phyloP scores from a whole-genome alignment of 1,140 invertebrate species.

The Leguminivora glycinivorella region DNA sequence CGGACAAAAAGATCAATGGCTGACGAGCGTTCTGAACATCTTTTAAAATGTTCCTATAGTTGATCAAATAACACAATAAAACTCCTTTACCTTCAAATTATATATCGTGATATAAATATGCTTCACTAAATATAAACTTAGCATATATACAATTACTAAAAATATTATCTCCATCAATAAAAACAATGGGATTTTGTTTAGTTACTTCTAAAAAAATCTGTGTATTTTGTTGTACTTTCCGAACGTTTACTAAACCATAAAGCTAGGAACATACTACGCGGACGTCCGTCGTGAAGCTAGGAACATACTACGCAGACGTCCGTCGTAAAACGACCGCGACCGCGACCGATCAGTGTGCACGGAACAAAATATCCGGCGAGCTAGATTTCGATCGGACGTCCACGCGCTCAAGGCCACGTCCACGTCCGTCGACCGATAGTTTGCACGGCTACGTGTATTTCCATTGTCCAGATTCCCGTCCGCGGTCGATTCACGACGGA shows the following conservation, averaged over 20 bases:
- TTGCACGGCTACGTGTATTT: no score
- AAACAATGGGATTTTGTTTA: not conserved
- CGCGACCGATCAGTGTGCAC: no score
- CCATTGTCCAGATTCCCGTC: no score
- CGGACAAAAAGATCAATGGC: constrained; percentile 31
- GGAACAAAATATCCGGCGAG: no score
- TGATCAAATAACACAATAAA: not conserved
- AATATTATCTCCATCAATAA: not conserved
- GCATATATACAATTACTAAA: not conserved
- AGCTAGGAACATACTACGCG: no score
- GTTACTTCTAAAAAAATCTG: not conserved
- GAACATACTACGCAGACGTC: no score
- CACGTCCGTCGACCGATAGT: no score
- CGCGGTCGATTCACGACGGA: no score
- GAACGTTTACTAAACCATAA: not conserved
- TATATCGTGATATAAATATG: not conserved
- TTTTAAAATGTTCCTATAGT: not conserved
- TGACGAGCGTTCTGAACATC: constrained; percentile 17
- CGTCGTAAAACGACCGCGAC: no score
- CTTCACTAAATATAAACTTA: not conserved
- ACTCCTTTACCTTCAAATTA: not conserved
- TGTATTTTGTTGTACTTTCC: not conserved
- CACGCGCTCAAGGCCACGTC: no score
- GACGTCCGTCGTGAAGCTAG: no score
- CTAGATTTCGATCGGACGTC: no score